These are phyloP conservation scores for Galago senegalensis DNA, from an alignment of 2,797 vertebrate species.

Conservation along the genomic window DNA sequence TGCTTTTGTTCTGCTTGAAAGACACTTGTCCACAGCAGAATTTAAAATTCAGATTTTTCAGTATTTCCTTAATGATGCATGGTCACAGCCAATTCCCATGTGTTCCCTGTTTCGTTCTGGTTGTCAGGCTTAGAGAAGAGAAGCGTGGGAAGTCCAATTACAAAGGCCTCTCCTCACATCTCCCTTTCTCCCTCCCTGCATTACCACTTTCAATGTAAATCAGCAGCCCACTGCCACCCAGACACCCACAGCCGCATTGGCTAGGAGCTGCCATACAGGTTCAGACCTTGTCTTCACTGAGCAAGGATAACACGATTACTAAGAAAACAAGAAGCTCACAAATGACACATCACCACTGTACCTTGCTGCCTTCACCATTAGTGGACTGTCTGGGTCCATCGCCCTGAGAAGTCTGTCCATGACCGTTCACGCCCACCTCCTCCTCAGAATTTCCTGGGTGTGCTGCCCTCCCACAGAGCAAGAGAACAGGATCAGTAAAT, in stretches of 20 bases:
- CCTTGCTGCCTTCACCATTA: constrained; percentile 61
- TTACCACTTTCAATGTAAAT: not conserved
- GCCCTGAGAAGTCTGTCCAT: not conserved
- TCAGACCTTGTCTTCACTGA: not conserved
- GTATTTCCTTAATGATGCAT: not conserved
- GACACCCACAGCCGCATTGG: not conserved
- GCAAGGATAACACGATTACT: not conserved
- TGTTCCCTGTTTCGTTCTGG: not conserved
- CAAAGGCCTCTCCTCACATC: not conserved
- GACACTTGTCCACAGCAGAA: not conserved
- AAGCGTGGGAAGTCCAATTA: not conserved
- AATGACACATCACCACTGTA: not conserved
- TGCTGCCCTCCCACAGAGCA: constrained; percentile 51
- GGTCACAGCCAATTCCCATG: not conserved
- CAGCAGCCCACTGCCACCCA: not conserved
- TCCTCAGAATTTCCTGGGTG: not conserved
- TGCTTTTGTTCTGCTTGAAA: constrained; percentile 19
- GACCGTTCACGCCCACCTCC: not conserved
- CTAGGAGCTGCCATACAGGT: not conserved
- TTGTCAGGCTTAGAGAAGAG: not conserved
- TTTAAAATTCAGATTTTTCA: constrained; percentile 44
- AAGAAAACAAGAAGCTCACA: not conserved
- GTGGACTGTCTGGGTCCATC: not conserved
- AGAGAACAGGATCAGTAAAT: not conserved
- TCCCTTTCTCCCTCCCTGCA: not conserved